Conservation (phyloP, 2,113 vertebrate species). For the Hystrix brachyura region DNA sequence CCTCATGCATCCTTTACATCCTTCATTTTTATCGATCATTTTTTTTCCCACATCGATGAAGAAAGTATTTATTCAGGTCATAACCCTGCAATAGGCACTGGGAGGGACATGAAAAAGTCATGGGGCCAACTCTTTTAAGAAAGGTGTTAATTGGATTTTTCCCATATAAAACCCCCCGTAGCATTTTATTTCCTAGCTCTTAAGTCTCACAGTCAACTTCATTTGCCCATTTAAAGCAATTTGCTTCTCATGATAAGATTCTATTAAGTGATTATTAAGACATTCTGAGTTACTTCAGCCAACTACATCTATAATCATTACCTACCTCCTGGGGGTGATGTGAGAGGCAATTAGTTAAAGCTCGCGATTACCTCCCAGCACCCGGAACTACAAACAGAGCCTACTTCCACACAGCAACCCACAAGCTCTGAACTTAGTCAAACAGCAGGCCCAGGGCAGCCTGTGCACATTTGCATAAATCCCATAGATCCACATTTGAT, state of each 20-base stretch:
- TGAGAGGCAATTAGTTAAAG: slow-evolving; percentile 82
- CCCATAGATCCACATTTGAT: not conserved
- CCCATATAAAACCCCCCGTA: slow-evolving; percentile 72
- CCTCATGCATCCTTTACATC: not conserved
- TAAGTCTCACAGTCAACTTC: slow-evolving; percentile 81
- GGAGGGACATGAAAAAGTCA: slow-evolving; percentile 54
- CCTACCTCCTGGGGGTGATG: slow-evolving; percentile 79
- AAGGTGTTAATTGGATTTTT: slow-evolving; percentile 82
- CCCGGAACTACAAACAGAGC: slow-evolving; percentile 66
- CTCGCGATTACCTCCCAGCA: slow-evolving; percentile 74
- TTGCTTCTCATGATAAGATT: slow-evolving; percentile 84
- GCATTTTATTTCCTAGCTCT: slow-evolving; percentile 76
- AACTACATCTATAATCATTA: slow-evolving; percentile 81
- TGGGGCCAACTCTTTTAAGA: slow-evolving; percentile 65
- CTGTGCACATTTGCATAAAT: not conserved
- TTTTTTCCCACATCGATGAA: not conserved
- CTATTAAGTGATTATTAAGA: slow-evolving; percentile 85
- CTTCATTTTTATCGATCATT: slow-evolving; percentile 61
- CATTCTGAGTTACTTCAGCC: slow-evolving; percentile 83
- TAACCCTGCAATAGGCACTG: slow-evolving; percentile 47
- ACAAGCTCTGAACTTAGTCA: not conserved
- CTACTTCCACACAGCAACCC: not conserved
- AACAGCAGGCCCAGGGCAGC: not conserved
- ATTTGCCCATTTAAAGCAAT: slow-evolving; percentile 83
- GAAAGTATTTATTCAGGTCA: slow-evolving; percentile 51